Conservation (phyloP, 2,797 vertebrate genomes). For the Poeciliopsis infans region DNA sequence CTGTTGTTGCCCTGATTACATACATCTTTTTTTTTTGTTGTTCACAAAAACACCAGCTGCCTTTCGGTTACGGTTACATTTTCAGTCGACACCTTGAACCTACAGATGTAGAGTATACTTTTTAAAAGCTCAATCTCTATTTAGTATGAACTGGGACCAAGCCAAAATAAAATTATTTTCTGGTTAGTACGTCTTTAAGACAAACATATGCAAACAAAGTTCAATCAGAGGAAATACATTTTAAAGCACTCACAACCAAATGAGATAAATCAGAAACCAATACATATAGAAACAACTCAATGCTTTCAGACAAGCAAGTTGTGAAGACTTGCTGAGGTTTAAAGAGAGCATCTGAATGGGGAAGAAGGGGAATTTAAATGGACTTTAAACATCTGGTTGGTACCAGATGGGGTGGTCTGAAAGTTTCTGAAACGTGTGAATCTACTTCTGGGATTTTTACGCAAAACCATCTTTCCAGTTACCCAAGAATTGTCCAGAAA, state of each 20-base stretch:
- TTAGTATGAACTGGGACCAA: background rate
- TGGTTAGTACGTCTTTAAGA: background rate
- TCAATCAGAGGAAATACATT: background rate
- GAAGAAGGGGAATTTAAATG: background rate
- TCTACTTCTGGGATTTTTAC: background rate
- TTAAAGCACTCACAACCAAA: background rate
- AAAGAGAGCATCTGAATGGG: background rate
- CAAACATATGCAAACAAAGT: background rate
- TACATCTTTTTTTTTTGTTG: constrained; percentile 35
- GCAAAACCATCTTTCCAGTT: background rate
- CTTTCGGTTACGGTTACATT: constrained; percentile 64
- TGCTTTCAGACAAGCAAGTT: background rate
- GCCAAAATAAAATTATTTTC: background rate
- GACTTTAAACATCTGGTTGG: background rate
- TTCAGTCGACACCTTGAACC: background rate
- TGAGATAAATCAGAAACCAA: background rate
- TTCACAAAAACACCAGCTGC: constrained; percentile 54
- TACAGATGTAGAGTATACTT: background rate
- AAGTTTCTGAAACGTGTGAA: background rate
- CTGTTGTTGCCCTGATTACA: constrained; percentile 41
- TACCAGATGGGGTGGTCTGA: background rate
- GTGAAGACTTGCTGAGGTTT: background rate
- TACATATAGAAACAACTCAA: background rate
- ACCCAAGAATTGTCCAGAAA: background rate
- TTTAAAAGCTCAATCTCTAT: background rate